Conservation (phyloP, 2,113 vertebrate species). For the Noturus placidus region DNA sequence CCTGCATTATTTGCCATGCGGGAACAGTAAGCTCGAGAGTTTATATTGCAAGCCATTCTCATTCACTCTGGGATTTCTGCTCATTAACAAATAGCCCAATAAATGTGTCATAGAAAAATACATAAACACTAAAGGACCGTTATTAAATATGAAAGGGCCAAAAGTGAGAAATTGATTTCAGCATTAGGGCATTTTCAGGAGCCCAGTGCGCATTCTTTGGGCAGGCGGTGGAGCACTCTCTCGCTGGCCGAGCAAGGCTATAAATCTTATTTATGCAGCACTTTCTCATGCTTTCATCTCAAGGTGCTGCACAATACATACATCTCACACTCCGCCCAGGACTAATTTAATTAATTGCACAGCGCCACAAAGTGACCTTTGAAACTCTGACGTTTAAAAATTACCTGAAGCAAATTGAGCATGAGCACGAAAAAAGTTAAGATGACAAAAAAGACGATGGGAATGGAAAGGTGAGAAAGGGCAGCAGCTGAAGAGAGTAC, state of each 20-base stretch:
- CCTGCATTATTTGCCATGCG: constrained; percentile 1
- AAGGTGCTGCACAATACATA: constrained; percentile 58
- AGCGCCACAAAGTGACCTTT: constrained; percentile 67
- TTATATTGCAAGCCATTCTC: constrained; percentile 26
- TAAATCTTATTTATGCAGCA: constrained; percentile 58
- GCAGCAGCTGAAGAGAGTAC: neutral
- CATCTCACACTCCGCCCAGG: constrained; percentile 54
- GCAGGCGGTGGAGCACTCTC: constrained; percentile 45
- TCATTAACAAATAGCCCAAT: constrained; percentile 47
- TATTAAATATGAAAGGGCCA: constrained; percentile 28
- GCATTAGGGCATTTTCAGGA: constrained; percentile 53
- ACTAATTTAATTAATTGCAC: constrained; percentile 66
- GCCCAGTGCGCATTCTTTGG: constrained; percentile 40
- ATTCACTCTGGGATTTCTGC: constrained; percentile 27
- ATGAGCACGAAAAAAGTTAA: constrained; percentile 36
- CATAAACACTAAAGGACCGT: constrained; percentile 44
- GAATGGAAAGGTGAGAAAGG: neutral
- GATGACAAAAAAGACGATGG: neutral
- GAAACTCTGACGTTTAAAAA: constrained; percentile 60
- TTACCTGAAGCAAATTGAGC: constrained; percentile 56
- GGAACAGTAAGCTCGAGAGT: constrained; percentile 39
- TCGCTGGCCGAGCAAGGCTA: constrained; percentile 31
- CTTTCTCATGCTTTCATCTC: constrained; percentile 56
- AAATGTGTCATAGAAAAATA: constrained; percentile 47
- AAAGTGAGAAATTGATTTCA: constrained; percentile 46